These are phyloP conservation scores for Megalurothrips usitatus DNA, from an alignment of 2,888 invertebrate species.

Conservation along the genomic window DNA sequence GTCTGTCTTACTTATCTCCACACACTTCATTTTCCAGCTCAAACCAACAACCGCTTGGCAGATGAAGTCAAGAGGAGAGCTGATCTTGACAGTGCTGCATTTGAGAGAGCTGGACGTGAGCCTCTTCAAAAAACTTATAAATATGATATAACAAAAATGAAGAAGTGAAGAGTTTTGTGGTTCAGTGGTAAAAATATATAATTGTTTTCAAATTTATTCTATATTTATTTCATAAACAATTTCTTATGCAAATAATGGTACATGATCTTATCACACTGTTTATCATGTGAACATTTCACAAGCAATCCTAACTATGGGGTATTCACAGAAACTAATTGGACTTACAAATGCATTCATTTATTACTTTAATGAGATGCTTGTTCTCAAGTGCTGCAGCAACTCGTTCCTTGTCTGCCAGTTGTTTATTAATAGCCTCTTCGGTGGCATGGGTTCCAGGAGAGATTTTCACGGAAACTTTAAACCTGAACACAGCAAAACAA, in stretches of 20 bases:
- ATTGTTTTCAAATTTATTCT: background rate
- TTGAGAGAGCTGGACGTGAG: slow-evolving; percentile 78
- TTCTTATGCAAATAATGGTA: too few relatives aligned
- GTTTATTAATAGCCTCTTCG: slow-evolving; percentile 92
- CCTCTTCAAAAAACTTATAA: slow-evolving; percentile 83
- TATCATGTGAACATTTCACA: too few relatives aligned
- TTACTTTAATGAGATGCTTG: slow-evolving; percentile 80
- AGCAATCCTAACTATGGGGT: too few relatives aligned
- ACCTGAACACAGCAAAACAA: slow-evolving; percentile 42
- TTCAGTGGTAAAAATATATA: slow-evolving; percentile 40
- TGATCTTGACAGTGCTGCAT: slow-evolving; percentile 69
- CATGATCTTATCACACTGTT: too few relatives aligned
- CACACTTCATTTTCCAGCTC: slow-evolving; percentile 53
- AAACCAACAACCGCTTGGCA: slow-evolving; percentile 75
- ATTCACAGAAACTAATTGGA: background rate
- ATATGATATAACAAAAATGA: slow-evolving; percentile 60
- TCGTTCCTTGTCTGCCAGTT: slow-evolving; percentile 94
- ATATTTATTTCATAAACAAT: background rate
- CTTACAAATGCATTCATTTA: slow-evolving; percentile 78
- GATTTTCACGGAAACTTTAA: slow-evolving; percentile 83
- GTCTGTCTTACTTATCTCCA: slow-evolving; percentile 27
- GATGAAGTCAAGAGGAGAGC: slow-evolving; percentile 72
- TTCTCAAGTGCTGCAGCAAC: slow-evolving; percentile 98
- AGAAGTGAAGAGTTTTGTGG: slow-evolving; percentile 37
- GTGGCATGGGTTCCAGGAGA: slow-evolving; percentile 90